Conservation (phyloP, 2,888 invertebrate species). For the Hypomecis atomaria region DNA sequence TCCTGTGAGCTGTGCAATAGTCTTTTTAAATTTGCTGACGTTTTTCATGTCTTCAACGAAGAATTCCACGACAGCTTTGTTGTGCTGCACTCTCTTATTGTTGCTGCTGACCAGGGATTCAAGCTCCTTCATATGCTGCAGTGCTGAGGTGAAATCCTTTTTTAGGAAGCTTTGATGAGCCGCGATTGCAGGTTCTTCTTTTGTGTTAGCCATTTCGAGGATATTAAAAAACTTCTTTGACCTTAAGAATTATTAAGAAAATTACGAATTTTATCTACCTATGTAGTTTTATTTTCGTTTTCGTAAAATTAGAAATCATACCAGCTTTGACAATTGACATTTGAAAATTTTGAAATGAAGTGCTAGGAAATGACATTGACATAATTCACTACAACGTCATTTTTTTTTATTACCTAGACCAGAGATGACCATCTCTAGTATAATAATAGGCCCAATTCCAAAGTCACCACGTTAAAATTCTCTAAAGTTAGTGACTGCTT, state of each 20-base stretch:
- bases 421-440: too few species aligned
- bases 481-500: too few species aligned
- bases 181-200: constrained; percentile 83
- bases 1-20: constrained; percentile 86
- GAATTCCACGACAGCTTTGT: constrained; percentile 93
- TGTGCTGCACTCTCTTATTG: constrained; percentile 91
- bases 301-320: too few species aligned
- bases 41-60: constrained; percentile 90
- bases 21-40: constrained; percentile 89
- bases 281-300: too few species aligned
- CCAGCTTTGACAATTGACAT: too few species aligned
- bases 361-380: too few species aligned
- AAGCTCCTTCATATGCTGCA: constrained; percentile 87
- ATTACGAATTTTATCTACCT: neutral
- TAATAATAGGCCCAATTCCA: too few species aligned
- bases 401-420: too few species aligned
- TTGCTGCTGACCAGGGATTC: constrained; percentile 84
- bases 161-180: constrained; percentile 86
- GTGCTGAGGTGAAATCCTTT: constrained; percentile 86
- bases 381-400: too few species aligned
- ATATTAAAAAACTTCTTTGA: neutral
- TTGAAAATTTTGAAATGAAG: too few species aligned
- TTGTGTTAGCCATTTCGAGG: constrained; percentile 60
- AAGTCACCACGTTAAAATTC: too few species aligned
- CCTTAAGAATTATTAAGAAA: neutral